Evolutionary conservation across 2,888 invertebrate genomes (phyloP), one percentile per base, ranked within the genome.

Genomic region (Hirtodrosophila alboralis): DNA sequence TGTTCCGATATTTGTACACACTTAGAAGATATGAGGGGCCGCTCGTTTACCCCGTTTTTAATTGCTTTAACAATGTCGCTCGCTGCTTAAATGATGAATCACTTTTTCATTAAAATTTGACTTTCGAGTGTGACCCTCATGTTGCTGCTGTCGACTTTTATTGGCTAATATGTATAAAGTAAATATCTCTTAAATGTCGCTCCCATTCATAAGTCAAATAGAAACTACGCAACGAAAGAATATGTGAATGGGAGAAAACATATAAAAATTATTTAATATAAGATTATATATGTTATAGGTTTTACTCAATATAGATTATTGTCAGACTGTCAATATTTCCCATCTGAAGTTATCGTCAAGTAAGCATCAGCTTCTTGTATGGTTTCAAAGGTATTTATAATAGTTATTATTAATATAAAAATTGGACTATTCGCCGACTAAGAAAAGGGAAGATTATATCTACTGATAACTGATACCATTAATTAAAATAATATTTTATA

Each of bases 51-150:
- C 84, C 75, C 71, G 69, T 84, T 64, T 75, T 76, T 84, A 87
- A 85, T 88, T 80, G 84, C 70, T 72, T 57, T 72, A 72, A 71
- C 71, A 67, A 73, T 75, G 78, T 75, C 70, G 70, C 69, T 52
- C 59, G 58, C 68, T 47, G 56, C 75, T 76, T 88, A 89, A 88
- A 87, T 88, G 88, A 88, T 88, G 83, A 88, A 88, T 88, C 87
- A 85, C 84, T 79, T 88, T 84, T 83, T 80, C 83, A 87, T 84
- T 87, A 84, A 83, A 83, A 76, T 77, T 83, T 81, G 79, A 85
- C 86, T 83, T 61, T 68, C n/a, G 74, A 78, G 78, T 79, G 81
- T 87, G 88, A 89, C 89, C 89, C 86, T 69, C 78, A 87, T 87
- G 71, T 72, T 75, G 53, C 58, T 52, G 37, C 43, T 54, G 56